phyloP scores from a whole-genome alignment of 2,113 vertebrate genomes.

The Pituophis catenifer region DNA sequence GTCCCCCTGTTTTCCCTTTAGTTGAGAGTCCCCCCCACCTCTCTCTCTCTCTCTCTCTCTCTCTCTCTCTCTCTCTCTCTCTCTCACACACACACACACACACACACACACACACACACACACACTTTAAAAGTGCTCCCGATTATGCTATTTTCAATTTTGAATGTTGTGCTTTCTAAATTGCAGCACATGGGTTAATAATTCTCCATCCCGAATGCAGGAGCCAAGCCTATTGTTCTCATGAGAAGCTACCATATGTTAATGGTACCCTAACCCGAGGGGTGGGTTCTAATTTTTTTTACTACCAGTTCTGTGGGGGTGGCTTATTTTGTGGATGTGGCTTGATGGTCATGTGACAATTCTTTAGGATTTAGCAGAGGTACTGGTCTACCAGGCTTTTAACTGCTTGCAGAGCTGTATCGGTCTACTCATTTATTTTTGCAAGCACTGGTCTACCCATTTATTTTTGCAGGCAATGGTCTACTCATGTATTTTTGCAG shows the following conservation, averaged over 20 bases:
- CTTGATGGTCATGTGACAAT: no score
- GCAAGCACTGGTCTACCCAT: no score
- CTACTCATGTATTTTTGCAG: no score
- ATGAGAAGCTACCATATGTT: neutral
- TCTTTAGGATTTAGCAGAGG: no score
- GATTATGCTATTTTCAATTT: conserved; percentile 45
- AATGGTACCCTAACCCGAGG: neutral
- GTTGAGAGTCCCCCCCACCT: conserved; percentile 16
- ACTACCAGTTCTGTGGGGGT: no score
- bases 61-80: no score
- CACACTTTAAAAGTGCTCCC: conserved; percentile 29
- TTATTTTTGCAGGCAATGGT: no score
- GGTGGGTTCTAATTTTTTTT: no score
- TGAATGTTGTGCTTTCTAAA: conserved; percentile 39
- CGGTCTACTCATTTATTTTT: no score
- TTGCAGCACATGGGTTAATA: conserved; percentile 12
- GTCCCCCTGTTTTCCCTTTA: conserved; percentile 41
- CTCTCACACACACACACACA: neutral
- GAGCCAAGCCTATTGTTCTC: neutral
- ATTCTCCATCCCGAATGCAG: neutral
- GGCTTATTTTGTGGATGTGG: no score
- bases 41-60: neutral
- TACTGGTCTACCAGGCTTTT: no score
- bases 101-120: neutral
- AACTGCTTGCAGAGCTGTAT: no score